Base-by-base conservation (phyloP, 2,797 vertebrate genomes). In the Ctenosaura bakeri region DNA sequence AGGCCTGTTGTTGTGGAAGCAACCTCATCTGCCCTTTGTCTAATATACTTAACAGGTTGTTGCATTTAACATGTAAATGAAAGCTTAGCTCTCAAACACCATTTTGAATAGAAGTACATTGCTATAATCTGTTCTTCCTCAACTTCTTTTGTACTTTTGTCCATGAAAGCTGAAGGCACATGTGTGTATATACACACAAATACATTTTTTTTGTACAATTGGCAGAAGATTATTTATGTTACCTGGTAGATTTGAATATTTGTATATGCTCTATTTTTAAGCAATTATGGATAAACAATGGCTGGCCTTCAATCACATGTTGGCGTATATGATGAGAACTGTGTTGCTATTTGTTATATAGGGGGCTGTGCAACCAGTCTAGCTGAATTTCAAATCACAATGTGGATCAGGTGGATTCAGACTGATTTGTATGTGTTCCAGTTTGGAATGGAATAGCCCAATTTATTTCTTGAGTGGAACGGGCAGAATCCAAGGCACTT, bases 151-250 rank as follows among this genome's bases (percentile, higher is more conserved):
- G 38, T 22, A n/a, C 29, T 3, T 32, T 20, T 91, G 20, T 52
- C 82, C n/a, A 87, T 79, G 9, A 38, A n/a, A 52, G 89, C 52
- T 66, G 66, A 86, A 62, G 84, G 87, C 54, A 80, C 1, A 85
- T 90, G 38, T 10, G 87, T 32, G 26, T 32, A 13, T 12, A 10
- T 32, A 10, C 7, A 13, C 29, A 10, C 20, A 69, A 10, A 32
- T 12, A 69, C 10, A 13, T 29, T 32, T 69, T 52, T 14, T 86
- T 1, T 66, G 38, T 59, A 90, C 85, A 91, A 24, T 2, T 79
- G 4, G 35, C 83, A 85, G 20, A n/a, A 91, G 5, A 93, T 26
- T 83, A 87, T 90, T 93, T 87, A 38, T 22, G 66, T 12, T 20
- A 93, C 22, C 64, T 9, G 6, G 20, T 87, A 22, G 87, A 32